Evolutionary conservation across 1,140 invertebrate genomes (phyloP).

Genomic region (Drosophila paulistorum): DNA sequence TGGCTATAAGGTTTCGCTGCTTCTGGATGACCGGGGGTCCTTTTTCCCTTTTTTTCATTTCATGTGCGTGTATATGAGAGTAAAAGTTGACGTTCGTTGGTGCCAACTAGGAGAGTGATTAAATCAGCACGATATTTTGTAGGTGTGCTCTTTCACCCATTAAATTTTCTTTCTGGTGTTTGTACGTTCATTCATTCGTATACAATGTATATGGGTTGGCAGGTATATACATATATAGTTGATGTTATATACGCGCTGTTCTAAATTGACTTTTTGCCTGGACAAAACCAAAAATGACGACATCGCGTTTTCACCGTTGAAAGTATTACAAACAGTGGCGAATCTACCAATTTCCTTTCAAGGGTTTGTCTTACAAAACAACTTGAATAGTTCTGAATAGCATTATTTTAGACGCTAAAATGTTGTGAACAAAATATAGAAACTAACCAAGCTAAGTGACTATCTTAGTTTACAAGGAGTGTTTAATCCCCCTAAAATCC

Average conservation of each 20-base stretch:
- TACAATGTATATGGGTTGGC: constrained; percentile 33
- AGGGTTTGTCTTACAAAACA: not conserved
- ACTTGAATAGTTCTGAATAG: not conserved
- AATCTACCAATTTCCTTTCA: constrained; percentile 21
- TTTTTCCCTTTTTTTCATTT: constrained; percentile 3
- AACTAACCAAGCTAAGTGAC: too few relatives aligned
- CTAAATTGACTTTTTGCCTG: constrained; percentile 77
- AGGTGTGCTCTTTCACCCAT: constrained; percentile 73
- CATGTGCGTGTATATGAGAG: constrained; percentile 67
- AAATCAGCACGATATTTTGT: constrained; percentile 81
- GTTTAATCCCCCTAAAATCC: not conserved
- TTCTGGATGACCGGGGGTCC: constrained; percentile 55
- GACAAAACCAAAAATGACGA: constrained; percentile 78
- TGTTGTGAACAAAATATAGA: too few relatives aligned
- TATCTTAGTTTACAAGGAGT: too few relatives aligned
- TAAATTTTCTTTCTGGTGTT: constrained; percentile 52
- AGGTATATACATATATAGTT: constrained; percentile 21
- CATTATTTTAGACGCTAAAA: too few relatives aligned
- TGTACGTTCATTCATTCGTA: constrained; percentile 31
- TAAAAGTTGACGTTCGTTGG: constrained; percentile 75
- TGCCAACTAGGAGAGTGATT: constrained; percentile 77
- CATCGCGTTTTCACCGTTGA: constrained; percentile 57
- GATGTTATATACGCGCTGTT: constrained; percentile 42
- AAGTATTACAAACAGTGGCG: constrained; percentile 51
- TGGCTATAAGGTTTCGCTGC: constrained; percentile 66